phyloP scores from a whole-genome alignment of 2,888 invertebrate species.

The Clostera curtula region DNA sequence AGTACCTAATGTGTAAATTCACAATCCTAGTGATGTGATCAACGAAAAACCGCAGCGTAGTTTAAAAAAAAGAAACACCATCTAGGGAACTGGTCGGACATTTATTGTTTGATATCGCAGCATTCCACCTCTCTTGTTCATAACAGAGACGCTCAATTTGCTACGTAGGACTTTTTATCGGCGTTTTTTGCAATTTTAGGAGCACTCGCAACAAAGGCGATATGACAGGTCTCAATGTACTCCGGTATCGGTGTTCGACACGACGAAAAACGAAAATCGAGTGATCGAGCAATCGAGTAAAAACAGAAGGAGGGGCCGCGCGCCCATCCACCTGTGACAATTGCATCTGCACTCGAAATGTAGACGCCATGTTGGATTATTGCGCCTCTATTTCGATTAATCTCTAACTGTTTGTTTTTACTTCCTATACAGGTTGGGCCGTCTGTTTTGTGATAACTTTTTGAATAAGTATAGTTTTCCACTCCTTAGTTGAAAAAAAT shows the following conservation, averaged over 20 bases:
- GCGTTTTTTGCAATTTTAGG: slow-evolving; percentile 47
- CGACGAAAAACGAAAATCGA: slow-evolving; percentile 63
- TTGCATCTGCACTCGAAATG: slow-evolving; percentile 63
- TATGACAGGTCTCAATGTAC: slow-evolving; percentile 68
- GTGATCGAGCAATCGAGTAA: slow-evolving; percentile 65
- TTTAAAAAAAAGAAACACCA: slow-evolving; percentile 66
- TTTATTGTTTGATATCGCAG: slow-evolving; percentile 70
- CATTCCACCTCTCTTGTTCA: slow-evolving; percentile 72
- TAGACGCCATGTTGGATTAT: slow-evolving; percentile 66
- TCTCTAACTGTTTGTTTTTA: slow-evolving; percentile 41
- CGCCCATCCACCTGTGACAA: slow-evolving; percentile 62
- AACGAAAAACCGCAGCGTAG: slow-evolving; percentile 45
- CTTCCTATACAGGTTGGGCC: slow-evolving; percentile 11
- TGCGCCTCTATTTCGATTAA: slow-evolving; percentile 55
- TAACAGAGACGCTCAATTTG: slow-evolving; percentile 73
- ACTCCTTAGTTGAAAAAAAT: too few relatives aligned
- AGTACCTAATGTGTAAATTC: too few relatives aligned
- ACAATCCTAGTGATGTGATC: too few relatives aligned
- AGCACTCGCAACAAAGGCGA: slow-evolving; percentile 62
- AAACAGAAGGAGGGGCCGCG: slow-evolving; percentile 56
- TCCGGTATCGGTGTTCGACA: slow-evolving; percentile 56
- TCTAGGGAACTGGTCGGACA: slow-evolving; percentile 63
- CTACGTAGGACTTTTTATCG: slow-evolving; percentile 66
- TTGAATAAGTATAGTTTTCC: too few relatives aligned
- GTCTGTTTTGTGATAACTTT: not conserved